A percentile compares a stretch with the other conserved stretches of the same genome.
Evolutionary conservation across 2,888 invertebrate species (phyloP).

Genomic region (Acleris emargana): DNA sequence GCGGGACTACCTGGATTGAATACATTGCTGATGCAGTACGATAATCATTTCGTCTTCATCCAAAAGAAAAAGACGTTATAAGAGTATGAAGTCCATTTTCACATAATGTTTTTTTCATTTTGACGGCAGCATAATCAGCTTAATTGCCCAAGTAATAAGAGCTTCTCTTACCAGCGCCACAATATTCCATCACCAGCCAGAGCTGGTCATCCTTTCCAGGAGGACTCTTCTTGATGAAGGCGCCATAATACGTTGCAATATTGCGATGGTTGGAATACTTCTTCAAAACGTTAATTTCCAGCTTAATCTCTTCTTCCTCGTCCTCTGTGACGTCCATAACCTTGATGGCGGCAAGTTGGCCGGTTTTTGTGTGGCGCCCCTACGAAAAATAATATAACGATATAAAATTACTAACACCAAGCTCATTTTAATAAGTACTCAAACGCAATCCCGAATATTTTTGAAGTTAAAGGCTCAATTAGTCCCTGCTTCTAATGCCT

Average conservation of each 20-base stretch:
- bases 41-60: too few species aligned
- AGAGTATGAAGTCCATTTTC: not conserved
- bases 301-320: conserved; percentile 99
- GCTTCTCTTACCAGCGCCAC: conserved; percentile 91
- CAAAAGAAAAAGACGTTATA: too few species aligned
- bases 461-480: too few species aligned
- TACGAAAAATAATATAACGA: conserved; percentile 59
- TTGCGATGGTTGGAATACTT: conserved; percentile 99
- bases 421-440: too few species aligned
- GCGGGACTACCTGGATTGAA: too few species aligned
- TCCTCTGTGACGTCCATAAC: conserved; percentile 99
- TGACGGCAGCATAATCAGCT: not conserved
- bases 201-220: conserved; percentile 99
- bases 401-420: not conserved
- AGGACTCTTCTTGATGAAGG: conserved; percentile 99
- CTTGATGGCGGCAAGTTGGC: conserved; percentile 99
- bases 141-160: not conserved
- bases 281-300: conserved; percentile 99
- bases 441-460: too few species aligned
- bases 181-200: conserved; percentile 99
- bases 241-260: conserved; percentile 99
- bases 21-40: too few species aligned
- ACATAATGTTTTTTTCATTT: not conserved
- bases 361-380: conserved; percentile 99
- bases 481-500: too few species aligned